Base-by-base conservation (phyloP, 2,113 vertebrate genomes). In the Thunnus thynnus region DNA sequence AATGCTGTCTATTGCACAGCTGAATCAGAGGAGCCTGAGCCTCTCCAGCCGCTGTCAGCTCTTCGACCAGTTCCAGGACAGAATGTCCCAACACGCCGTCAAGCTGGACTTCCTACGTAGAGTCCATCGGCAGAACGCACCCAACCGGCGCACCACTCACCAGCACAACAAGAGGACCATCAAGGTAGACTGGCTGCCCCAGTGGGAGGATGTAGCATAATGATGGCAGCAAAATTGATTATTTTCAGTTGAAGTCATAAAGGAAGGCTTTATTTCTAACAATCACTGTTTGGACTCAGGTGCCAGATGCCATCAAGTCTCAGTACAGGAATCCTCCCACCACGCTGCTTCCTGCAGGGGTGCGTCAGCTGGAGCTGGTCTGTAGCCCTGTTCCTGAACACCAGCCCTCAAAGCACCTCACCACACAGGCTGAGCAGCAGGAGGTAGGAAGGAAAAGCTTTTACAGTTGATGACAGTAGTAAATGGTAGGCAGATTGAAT, bases 31-130 rank as follows among this genome's bases (percentile, higher is more conserved):
- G 95, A 97, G 91, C 93, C 95, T 99, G 94, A 98, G 97, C 25
- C 92, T 99, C 84, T 98, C 97, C 90, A 97, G 97, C 88, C 97
- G 97, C 91, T 99, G 98, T 93, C 97, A 97, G 95, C 97, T 99
- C 62, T 99, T 99, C 74, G 98, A 99, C 94, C 97, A 96, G 90
- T 99, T 99, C 93, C 98, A 99, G 94, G 98, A 99, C 92, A 95
- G 97, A 88, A 96, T 99, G 88, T 99, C 98, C 9, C 98, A 99
- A 95, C 98, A 99, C 0, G 97, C 97, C 1, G 96, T 99, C 87
- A 99, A 99, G 93, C 94, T 99, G 89, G 98, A 99, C 94, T 99
- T 99, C 91, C 93, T 99, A 72, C 97, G 96, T 74, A 93, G 96
- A 92, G 96, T 98, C 87, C 98, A 99, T 90, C 97, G 97, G 72